Percentiles rank a stretch among this genome's conserved stretches.
Conservation (phyloP, 1,140 invertebrate species). For the Octopus bimaculoides region DNA sequence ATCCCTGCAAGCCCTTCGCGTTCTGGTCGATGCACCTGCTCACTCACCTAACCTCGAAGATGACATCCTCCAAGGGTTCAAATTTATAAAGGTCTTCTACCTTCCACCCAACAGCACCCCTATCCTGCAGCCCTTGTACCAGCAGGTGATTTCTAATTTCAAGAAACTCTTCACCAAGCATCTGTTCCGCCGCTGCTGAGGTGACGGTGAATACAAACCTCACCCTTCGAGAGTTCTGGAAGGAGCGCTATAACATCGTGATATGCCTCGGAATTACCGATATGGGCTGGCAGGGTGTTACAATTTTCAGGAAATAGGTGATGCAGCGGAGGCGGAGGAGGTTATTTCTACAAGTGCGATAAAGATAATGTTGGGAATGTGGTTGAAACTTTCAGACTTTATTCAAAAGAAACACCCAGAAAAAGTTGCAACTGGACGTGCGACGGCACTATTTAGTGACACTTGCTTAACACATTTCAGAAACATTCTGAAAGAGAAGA, state of each 20-base stretch:
- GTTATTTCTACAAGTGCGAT: conserved; percentile 7
- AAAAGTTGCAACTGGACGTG: conserved; percentile 3
- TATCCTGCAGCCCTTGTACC: not conserved
- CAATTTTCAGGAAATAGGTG: conserved; percentile 4
- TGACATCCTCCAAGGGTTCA: conserved; percentile 4
- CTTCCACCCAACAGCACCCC: not conserved
- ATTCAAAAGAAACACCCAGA: conserved; percentile 4
- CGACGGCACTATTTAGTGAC: conserved; percentile 6
- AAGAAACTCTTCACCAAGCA: conserved; percentile 6
- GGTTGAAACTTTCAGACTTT: conserved; percentile 1
- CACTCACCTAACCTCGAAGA: conserved; percentile 6
- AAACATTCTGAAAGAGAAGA: conserved; percentile 4
- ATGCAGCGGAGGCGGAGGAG: conserved; percentile 2
- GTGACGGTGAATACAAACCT: conserved; percentile 3
- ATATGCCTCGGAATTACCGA: conserved; percentile 7
- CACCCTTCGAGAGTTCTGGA: conserved; percentile 6
- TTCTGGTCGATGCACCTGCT: conserved; percentile 3
- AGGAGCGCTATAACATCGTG: conserved; percentile 1
- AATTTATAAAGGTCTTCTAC: conserved; percentile 4
- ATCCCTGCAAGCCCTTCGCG: conserved; percentile 3
- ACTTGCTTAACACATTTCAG: no score
- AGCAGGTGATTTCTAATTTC: conserved; percentile 7
- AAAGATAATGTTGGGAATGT: conserved; percentile 4
- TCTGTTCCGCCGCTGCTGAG: conserved; percentile 6
- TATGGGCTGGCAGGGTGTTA: conserved; percentile 3